Evolutionary conservation across 23 tunicate species (phyloP).

Genomic region (Diplosoma virens): DNA sequence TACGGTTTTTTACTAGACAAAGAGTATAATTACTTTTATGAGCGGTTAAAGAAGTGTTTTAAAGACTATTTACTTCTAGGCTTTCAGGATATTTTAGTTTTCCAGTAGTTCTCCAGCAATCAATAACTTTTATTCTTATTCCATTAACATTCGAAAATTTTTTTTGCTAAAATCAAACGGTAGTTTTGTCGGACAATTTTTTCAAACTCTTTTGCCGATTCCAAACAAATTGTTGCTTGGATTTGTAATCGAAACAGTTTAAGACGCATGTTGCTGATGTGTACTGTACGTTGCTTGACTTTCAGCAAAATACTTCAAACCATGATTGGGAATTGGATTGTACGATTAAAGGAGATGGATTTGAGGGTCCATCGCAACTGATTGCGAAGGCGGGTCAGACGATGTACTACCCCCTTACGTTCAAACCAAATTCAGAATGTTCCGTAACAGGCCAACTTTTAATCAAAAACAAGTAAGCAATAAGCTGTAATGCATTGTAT

Average conservation of each 20-base stretch:
- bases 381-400: conserved; percentile 73
- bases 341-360: conserved; percentile 61
- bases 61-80: too few relatives aligned
- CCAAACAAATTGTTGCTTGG: not conserved
- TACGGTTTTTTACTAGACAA: too few relatives aligned
- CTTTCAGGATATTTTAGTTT: too few relatives aligned
- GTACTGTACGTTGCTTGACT: not conserved
- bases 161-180: too few relatives aligned
- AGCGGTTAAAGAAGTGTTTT: too few relatives aligned
- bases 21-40: too few relatives aligned
- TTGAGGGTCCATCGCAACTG: conserved; percentile 61
- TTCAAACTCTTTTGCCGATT: not conserved
- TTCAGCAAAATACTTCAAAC: conserved; percentile 90
- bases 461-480: conserved; percentile 70
- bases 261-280: not conserved
- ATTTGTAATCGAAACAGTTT: too few relatives aligned
- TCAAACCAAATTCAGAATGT: conserved; percentile 87
- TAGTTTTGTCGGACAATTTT: too few relatives aligned
- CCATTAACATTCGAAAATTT: too few relatives aligned
- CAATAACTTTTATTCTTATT: not conserved
- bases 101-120: not conserved
- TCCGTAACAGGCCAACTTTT: conserved; percentile 55
- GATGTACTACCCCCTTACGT: conserved; percentile 78
- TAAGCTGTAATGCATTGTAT: too few relatives aligned
- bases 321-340: conserved; percentile 91